Base-by-base conservation (phyloP, 1,140 invertebrate genomes). In the Bilobella aurantiaca region DNA sequence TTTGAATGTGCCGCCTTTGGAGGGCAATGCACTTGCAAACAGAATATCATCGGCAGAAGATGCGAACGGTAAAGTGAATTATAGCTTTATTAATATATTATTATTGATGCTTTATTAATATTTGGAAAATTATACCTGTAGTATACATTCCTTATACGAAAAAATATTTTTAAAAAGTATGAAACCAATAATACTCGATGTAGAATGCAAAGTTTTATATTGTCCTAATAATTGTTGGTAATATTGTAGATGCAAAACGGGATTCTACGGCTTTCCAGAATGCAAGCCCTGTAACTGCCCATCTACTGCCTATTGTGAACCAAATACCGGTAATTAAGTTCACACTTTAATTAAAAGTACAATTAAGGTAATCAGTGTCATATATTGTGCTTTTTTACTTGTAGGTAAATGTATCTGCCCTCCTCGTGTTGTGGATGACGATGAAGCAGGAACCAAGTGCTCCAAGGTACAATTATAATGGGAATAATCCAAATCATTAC, bases 251-350 rank as follows among this genome's bases (percentile, higher is more conserved):
- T 99, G 96, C 76, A 84, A 85, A 67, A 92, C 92, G 12, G 95
- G 94, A 0, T 98, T 86, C 77, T 97, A 86, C 74, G 93, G 93
- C 0, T 99, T 97, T 75, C 97, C 97, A 0, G 85, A 96, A 71
- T 99, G 96, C 77, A 85, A 84, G 73, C 84, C 85, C 0, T 96
- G 93, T 72, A 83, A 89, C 62, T 96, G 93, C 76, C 91, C 91
- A 0, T 84, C 84, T 0, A 87, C 84, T 0, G 89, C 90, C 1
- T 81, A 87, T 61, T 95, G 92, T 73, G 87, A 93, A 72, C 82
- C 84, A 0, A 79, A 83, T 18, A 85, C 81, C 0, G 88, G 87
- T 69, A 63, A n/a, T n/a, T n/a, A n/a, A n/a, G n/a, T n/a, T n/a
- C n/a, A n/a, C n/a, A n/a, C n/a, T n/a, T n/a, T n/a, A n/a, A n/a